Percentiles rank a stretch among this genome's conserved stretches.
Conservation (phyloP, 2,888 invertebrate genomes). For the Margaritifera margaritifera region DNA sequence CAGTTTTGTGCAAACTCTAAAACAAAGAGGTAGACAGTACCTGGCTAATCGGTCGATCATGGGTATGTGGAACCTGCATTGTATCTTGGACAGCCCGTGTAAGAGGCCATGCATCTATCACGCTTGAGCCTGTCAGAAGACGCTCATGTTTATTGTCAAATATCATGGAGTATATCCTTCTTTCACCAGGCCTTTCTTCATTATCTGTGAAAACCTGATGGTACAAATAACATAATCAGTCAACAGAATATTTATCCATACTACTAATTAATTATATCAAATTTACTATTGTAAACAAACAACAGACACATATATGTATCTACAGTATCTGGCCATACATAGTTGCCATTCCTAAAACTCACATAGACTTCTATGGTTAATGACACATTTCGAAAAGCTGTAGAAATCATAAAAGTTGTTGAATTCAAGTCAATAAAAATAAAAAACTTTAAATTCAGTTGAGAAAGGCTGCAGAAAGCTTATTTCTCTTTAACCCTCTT, state of each 20-base stretch:
- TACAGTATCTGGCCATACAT: no score
- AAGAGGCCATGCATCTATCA: conserved; percentile 71
- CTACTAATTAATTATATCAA: conserved; percentile 1
- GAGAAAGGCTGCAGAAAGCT: no score
- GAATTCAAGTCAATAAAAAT: no score
- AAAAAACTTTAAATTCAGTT: no score
- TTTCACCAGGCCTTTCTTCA: conserved; percentile 71
- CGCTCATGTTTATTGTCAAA: conserved; percentile 70
- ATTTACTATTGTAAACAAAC: no score
- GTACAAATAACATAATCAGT: not conserved
- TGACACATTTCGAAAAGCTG: no score
- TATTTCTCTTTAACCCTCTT: no score
- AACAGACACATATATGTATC: no score
- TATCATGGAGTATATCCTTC: conserved; percentile 68
- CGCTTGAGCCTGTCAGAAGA: conserved; percentile 70
- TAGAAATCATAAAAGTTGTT: no score
- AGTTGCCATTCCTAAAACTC: no score
- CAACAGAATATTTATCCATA: not conserved
- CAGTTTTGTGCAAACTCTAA: no score
- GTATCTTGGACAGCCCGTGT: conserved; percentile 69
- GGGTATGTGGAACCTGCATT: conserved; percentile 70
- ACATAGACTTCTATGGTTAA: no score
- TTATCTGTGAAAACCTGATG: conserved; percentile 70
- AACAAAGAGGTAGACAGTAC: conserved; percentile 20
- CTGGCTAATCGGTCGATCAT: conserved; percentile 68